Base-by-base conservation (phyloP, 2,797 vertebrate species). In the Pantherophis vulpinus region DNA sequence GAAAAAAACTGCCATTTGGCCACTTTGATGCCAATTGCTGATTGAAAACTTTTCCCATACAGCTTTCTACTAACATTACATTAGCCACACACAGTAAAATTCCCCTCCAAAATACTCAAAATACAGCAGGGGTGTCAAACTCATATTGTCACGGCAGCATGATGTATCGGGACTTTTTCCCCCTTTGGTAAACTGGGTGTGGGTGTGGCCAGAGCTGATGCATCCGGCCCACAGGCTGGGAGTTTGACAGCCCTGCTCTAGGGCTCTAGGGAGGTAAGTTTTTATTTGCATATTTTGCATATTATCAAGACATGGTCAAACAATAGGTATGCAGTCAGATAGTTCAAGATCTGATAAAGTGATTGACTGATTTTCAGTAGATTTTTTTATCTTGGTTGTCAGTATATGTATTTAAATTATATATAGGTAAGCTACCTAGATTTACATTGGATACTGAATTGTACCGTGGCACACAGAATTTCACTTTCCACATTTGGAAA, bases 1-100 rank as follows among this genome's bases (percentile, higher is more conserved):
- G 63, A 59, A 25, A 60, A 93, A 55, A 55, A 94, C 94, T 96
- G 92, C 94, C 94, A 92, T 91, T 89, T 90, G 94, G 89, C 2
- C 23, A 61, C 61, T 95, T 93, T 94, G 93, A 96, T 95, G 94
- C 92, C 66, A 89, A 47, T 37, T 37, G 59, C 16, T 88, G 55
- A 79, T 20, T 74, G 37, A 56, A 27, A 63, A 18, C 27, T 89
- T 42, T 74, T 54, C 12, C 27, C 29, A 27, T 37, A n/a, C 6
- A 89, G 42, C n/a, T 86, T 86, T 87, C n/a, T 37, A 29, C 29
- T 20, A 88, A 1, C 29, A 29, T 88, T 54, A 56, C 29, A n/a
- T 42, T 60, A 86, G 58, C 27, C 90, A n/a, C 70, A 37, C 37
- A 25, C 8, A 11, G 51, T 37, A 70, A 66, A 56, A 66, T 83